phyloP scores from a whole-genome alignment of 2,888 invertebrate species.

The Acanthococcus lagerstroemiae region DNA sequence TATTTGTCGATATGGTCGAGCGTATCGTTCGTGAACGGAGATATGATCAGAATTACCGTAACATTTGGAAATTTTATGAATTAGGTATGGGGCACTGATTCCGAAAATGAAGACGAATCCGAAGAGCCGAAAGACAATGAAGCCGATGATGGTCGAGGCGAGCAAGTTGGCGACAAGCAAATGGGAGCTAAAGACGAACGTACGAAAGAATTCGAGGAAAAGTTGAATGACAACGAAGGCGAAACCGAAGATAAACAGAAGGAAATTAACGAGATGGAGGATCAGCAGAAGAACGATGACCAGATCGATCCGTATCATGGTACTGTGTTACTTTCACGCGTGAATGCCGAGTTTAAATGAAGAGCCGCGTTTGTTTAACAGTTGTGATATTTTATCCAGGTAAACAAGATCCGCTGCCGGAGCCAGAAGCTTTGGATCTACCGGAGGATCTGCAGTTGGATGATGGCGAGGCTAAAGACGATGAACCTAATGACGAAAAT shows the following conservation, averaged over 20 bases:
- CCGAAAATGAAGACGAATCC: constrained; percentile 56
- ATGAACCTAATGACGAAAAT: constrained; percentile 60
- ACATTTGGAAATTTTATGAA: constrained; percentile 12
- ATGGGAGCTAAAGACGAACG: constrained; percentile 63
- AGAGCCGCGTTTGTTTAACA: background rate
- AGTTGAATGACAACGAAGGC: constrained; percentile 49
- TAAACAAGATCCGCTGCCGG: constrained; percentile 60
- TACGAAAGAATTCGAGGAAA: constrained; percentile 46
- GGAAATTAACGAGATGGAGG: constrained; percentile 75
- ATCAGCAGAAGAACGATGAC: constrained; percentile 62
- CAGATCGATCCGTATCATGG: constrained; percentile 76
- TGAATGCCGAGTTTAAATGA: background rate
- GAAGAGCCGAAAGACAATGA: constrained; percentile 44
- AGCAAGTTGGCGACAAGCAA: constrained; percentile 57
- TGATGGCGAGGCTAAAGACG: constrained; percentile 55
- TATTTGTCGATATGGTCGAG: too few relatives aligned
- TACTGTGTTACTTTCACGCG: constrained; percentile 37
- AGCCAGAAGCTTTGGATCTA: constrained; percentile 76
- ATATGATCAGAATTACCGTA: background rate
- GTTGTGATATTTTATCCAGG: constrained; percentile 21
- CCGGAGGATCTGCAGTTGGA: constrained; percentile 79
- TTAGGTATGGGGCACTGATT: constrained; percentile 51
- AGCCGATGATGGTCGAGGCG: constrained; percentile 43
- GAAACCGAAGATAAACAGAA: constrained; percentile 50
- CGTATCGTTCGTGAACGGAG: too few relatives aligned